phyloP scores from a whole-genome alignment of 2,888 invertebrate genomes.

The Penaeus monodon region DNA sequence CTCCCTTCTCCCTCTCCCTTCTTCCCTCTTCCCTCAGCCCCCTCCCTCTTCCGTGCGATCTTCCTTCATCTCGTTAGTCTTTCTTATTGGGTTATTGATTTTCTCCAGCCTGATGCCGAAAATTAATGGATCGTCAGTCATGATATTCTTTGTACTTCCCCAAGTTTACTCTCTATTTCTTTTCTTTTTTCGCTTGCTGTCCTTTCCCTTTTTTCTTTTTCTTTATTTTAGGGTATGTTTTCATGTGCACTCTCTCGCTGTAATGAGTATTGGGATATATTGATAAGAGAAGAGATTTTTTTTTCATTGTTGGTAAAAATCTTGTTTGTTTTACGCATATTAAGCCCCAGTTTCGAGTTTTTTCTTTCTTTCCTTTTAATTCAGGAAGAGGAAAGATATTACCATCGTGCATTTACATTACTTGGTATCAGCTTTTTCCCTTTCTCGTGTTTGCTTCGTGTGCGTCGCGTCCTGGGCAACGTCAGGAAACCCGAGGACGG shows the following conservation, averaged over 20 bases:
- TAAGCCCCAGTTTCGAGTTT: not conserved
- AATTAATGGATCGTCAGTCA: not conserved
- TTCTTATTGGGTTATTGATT: not conserved
- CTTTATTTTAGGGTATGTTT: not conserved
- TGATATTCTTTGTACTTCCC: not conserved
- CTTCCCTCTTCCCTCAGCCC: not conserved
- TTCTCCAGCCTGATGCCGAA: too few species aligned
- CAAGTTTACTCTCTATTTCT: not conserved
- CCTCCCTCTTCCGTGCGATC: not conserved
- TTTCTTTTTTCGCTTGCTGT: not conserved
- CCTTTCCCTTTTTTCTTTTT: not conserved
- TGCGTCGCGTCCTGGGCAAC: not conserved
- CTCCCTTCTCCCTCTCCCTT: not conserved
- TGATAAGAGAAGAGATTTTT: not conserved
- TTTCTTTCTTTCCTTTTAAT: not conserved
- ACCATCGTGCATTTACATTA: too few species aligned
- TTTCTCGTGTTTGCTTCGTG: not conserved
- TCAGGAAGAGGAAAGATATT: too few species aligned
- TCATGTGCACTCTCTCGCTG: too few species aligned
- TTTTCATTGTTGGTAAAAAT: not conserved
- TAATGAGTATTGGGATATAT: too few species aligned
- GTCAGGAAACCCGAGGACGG: not conserved
- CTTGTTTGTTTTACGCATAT: not conserved
- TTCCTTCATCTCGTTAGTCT: constrained; percentile 1
- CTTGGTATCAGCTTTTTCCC: not conserved